Evolutionary conservation across 1,140 invertebrate genomes (phyloP).

Genomic region (Globodera rostochiensis): DNA sequence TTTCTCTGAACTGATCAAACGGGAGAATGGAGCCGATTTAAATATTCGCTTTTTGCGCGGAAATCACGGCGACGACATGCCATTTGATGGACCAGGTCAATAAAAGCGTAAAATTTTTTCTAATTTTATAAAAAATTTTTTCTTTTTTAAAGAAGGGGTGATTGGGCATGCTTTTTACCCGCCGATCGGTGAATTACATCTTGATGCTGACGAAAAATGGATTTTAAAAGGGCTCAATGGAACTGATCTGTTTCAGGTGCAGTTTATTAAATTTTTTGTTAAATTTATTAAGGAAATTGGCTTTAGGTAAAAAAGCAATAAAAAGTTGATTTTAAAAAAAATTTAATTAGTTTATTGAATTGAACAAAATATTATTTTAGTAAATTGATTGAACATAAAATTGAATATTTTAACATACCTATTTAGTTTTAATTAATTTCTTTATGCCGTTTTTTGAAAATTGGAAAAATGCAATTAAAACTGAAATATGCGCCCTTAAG

Average conservation of each 20-base stretch:
- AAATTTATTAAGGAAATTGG: constrained; percentile 32
- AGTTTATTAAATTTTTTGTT: not conserved
- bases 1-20: constrained; percentile 44
- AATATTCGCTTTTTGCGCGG: constrained; percentile 45
- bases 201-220: constrained; percentile 65
- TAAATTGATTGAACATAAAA: no score
- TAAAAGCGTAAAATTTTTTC: not conserved
- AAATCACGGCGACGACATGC: constrained; percentile 56
- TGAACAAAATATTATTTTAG: constrained; percentile 15
- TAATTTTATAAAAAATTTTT: constrained; percentile 27
- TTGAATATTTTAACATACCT: constrained; percentile 12
- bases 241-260: constrained; percentile 60
- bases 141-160: constrained; percentile 54
- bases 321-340: not conserved
- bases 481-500: no score
- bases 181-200: constrained; percentile 59
- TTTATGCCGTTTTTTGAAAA: not conserved
- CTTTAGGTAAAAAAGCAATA: constrained; percentile 22
- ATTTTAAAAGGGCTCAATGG: constrained; percentile 54
- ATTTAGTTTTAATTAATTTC: not conserved
- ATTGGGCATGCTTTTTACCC: constrained; percentile 65
- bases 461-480: not conserved
- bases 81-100: constrained; percentile 57
- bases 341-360: constrained; percentile 12
- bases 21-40: constrained; percentile 23